A percentile compares a stretch with the other conserved stretches of the same genome.
These are phyloP conservation scores for Mercenaria mercenaria DNA, from an alignment of 1,140 invertebrate genomes.

Conservation along the genomic window DNA sequence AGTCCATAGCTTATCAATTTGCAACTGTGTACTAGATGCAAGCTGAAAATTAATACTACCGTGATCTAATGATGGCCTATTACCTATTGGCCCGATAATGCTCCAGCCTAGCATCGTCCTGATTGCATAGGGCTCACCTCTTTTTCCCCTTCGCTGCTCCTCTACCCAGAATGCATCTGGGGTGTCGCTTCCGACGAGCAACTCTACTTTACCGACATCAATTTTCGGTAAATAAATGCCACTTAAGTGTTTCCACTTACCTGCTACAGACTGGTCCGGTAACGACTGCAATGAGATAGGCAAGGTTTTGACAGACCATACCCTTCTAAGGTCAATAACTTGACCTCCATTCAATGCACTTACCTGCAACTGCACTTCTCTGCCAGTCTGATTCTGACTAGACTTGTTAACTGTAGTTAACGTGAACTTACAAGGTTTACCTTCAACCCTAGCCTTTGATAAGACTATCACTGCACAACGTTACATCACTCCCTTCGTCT, in stretches of 20 bases:
- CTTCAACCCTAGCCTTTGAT: neutral
- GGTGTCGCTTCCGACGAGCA: conserved; percentile 27
- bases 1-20: conserved; percentile 30
- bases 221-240: conserved; percentile 22
- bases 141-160: neutral
- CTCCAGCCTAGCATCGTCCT: neutral
- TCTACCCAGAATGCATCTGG: conserved; percentile 46
- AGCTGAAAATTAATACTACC: conserved; percentile 25
- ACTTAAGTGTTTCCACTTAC: conserved; percentile 31
- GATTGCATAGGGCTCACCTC: conserved; percentile 17
- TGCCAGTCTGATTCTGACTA: neutral
- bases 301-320: neutral
- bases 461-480: conserved; percentile 22
- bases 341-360: conserved; percentile 13
- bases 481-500: conserved; percentile 48
- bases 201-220: neutral
- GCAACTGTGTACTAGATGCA: neutral
- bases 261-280: neutral
- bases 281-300: conserved; percentile 27
- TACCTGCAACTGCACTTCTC: conserved; percentile 22
- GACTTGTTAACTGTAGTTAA: conserved; percentile 33
- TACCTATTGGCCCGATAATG: neutral
- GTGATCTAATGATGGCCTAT: too few species aligned
- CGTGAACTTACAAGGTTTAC: conserved; percentile 30
- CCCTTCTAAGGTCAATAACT: neutral